These are phyloP conservation scores for Zaprionus gabonicus DNA, from an alignment of 1,140 invertebrate species.

Conservation along the genomic window DNA sequence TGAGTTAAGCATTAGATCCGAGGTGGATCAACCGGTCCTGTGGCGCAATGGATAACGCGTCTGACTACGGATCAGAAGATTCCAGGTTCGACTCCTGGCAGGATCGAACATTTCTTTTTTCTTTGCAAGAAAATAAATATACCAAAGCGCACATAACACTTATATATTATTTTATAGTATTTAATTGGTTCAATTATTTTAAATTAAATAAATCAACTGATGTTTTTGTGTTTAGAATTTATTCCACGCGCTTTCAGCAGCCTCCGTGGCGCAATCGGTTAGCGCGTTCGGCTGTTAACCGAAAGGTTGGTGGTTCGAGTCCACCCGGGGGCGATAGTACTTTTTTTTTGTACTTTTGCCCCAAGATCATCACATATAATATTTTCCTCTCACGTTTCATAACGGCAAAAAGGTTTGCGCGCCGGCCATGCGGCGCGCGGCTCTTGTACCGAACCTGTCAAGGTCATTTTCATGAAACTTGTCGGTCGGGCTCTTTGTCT, in stretches of 20 bases:
- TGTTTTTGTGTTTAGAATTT: conserved; percentile 5
- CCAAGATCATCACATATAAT: not conserved
- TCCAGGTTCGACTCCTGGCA: conserved; percentile 90
- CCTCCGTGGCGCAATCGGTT: conserved; percentile 93
- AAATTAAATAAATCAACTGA: conserved; percentile 91
- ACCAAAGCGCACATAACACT: not conserved
- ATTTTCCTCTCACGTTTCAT: conserved; percentile 12
- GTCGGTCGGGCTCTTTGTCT: conserved; percentile 27
- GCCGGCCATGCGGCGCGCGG: not conserved
- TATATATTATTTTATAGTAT: not conserved
- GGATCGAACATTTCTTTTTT: conserved; percentile 84
- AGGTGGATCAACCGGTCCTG: conserved; percentile 84
- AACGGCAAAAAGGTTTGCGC: conserved; percentile 31
- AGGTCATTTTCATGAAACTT: conserved; percentile 46
- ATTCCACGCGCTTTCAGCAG: conserved; percentile 80
- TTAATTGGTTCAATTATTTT: conserved; percentile 83
- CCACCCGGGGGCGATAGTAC: conserved; percentile 89
- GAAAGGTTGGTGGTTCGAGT: conserved; percentile 94
- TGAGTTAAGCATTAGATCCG: not conserved
- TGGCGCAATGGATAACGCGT: conserved; percentile 90
- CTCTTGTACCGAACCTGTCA: conserved; percentile 13
- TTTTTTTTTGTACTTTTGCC: conserved; percentile 23
- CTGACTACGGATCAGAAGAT: conserved; percentile 90
- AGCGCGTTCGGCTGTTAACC: conserved; percentile 93
- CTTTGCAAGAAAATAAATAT: no score